Evolutionary conservation across 2,113 vertebrate genomes (phyloP).

Genomic region (Damaliscus lunatus): DNA sequence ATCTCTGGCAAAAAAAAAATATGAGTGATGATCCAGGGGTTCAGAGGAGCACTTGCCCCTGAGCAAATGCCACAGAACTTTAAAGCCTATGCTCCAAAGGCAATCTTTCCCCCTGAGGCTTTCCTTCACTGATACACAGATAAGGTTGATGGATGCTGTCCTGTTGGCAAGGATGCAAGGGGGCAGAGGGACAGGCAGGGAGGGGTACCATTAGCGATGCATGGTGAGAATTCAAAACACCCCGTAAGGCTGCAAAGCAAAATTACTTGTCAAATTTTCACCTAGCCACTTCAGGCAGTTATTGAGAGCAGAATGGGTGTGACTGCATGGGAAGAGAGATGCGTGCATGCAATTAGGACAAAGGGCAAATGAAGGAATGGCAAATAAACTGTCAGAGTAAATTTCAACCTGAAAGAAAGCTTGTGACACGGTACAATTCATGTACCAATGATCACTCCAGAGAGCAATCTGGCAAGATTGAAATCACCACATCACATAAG

Average conservation of each 20-base stretch:
- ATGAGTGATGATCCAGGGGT: not conserved
- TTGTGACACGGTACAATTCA: not conserved
- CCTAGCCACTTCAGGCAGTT: not conserved
- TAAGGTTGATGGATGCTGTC: constrained; percentile 21
- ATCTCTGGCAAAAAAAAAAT: not conserved
- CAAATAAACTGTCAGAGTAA: not conserved
- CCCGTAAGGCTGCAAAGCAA: not conserved
- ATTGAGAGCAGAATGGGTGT: not conserved
- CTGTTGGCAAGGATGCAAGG: not conserved
- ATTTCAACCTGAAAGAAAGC: not conserved
- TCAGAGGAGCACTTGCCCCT: not conserved
- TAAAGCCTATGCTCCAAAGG: not conserved
- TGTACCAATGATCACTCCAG: not conserved
- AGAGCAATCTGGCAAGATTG: not conserved
- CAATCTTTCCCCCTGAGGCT: not conserved
- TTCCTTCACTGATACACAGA: constrained; percentile 25
- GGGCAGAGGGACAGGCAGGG: not conserved
- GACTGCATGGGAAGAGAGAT: not conserved
- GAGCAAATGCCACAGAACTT: constrained; percentile 30
- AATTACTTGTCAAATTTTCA: not conserved
- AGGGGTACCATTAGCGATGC: not conserved
- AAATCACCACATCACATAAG: not conserved
- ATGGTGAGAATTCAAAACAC: not conserved
- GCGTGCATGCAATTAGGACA: not conserved
- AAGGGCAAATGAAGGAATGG: not conserved